phyloP scores from a whole-genome alignment of 2,797 vertebrate genomes.

The Carduelis carduelis region DNA sequence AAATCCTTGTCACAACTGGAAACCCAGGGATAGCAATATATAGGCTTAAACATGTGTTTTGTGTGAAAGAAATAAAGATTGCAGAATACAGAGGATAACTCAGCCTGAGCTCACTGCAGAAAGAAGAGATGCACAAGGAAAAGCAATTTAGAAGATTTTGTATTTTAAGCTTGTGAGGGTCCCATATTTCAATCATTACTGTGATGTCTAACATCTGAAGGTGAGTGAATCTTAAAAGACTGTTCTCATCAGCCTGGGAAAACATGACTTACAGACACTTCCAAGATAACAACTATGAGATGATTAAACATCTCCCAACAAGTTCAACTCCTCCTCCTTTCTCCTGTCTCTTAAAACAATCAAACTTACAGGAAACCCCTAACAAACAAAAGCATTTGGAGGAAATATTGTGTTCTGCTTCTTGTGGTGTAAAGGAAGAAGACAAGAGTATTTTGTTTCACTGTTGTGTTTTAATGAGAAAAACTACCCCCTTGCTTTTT shows the following conservation, averaged over 20 bases:
- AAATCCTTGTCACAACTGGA: neutral
- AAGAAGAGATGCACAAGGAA: neutral
- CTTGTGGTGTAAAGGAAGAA: conserved; percentile 50
- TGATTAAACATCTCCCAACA: neutral
- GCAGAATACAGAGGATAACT: neutral
- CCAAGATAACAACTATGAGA: neutral
- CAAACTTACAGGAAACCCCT: conserved; percentile 22
- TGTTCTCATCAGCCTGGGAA: neutral
- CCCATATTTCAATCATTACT: neutral
- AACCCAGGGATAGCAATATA: neutral
- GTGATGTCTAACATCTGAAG: neutral
- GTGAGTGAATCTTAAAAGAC: neutral
- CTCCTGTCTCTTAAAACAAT: conserved; percentile 19
- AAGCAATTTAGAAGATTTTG: neutral
- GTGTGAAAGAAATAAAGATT: neutral
- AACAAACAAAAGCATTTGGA: conserved; percentile 36
- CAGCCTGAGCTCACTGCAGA: neutral
- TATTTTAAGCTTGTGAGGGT: neutral
- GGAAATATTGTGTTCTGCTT: conserved; percentile 46
- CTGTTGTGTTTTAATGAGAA: conserved; percentile 71
- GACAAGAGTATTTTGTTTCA: conserved; percentile 62
- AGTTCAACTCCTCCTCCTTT: neutral
- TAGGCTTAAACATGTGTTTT: neutral
- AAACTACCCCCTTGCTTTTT: conserved; percentile 68
- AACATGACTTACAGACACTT: neutral